Evolutionary conservation across 1,140 invertebrate species (phyloP).

Genomic region (Hyles euphorbiae): DNA sequence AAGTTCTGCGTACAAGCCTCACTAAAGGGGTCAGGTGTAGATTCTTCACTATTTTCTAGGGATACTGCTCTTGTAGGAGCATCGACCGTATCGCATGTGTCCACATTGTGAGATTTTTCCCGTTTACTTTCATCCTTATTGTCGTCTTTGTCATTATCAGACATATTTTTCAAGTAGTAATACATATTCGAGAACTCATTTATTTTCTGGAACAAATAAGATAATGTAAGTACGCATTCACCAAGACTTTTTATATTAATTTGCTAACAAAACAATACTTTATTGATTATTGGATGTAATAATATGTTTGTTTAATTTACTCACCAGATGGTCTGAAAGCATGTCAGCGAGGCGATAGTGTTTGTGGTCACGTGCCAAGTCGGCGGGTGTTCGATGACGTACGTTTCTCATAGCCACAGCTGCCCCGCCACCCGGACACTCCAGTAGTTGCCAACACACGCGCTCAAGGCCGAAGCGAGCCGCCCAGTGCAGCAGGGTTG

Average conservation of each 20-base stretch:
- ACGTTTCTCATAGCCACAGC: constrained; percentile 87
- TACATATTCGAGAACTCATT: constrained; percentile 90
- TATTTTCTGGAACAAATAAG: constrained; percentile 75
- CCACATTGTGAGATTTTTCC: constrained; percentile 49
- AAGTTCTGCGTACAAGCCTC: constrained; percentile 69
- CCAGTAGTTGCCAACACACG: constrained; percentile 86
- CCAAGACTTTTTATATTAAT: too few species aligned
- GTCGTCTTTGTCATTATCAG: constrained; percentile 72
- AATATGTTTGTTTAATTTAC: constrained; percentile 2
- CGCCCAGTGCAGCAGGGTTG: constrained; percentile 91
- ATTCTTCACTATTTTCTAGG: constrained; percentile 18
- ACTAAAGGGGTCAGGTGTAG: constrained; percentile 63
- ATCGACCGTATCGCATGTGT: constrained; percentile 57
- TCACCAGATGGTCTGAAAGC: constrained; percentile 85
- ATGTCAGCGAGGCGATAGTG: constrained; percentile 83
- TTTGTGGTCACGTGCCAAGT: constrained; percentile 85
- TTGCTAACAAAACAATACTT: neutral
- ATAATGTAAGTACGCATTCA: neutral
- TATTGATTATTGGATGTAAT: too few species aligned
- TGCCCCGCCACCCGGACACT: constrained; percentile 87
- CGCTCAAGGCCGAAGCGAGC: constrained; percentile 90
- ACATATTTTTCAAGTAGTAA: constrained; percentile 87
- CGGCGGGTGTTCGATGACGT: constrained; percentile 86
- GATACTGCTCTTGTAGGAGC: constrained; percentile 32
- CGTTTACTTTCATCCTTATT: constrained; percentile 44